These are phyloP conservation scores for Hemicordylus capensis DNA, from an alignment of 2,113 vertebrate species.

Conservation along the genomic window DNA sequence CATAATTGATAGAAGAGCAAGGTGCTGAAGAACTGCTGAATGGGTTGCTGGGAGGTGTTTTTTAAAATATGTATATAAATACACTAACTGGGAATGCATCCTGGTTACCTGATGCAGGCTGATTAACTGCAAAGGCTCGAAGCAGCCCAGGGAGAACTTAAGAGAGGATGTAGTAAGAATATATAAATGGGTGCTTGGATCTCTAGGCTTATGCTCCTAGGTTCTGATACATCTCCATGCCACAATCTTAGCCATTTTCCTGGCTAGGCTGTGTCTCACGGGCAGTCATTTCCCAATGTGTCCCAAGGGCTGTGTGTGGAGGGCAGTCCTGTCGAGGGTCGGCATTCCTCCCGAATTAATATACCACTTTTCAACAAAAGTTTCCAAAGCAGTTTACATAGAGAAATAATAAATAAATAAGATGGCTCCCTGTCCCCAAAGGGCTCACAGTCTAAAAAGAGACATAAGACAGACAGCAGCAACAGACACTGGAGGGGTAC, in stretches of 20 bases:
- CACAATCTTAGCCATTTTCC: not conserved
- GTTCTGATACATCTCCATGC: not conserved
- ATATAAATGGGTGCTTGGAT: not conserved
- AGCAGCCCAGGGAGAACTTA: not conserved
- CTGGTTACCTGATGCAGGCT: not conserved
- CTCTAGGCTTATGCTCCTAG: not conserved
- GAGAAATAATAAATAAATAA: too few species aligned
- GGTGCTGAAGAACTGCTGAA: not conserved
- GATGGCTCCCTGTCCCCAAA: too few species aligned
- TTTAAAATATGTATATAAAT: not conserved
- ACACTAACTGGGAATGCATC: not conserved
- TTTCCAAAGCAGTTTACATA: too few species aligned
- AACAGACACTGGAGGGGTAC: too few species aligned
- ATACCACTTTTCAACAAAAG: too few species aligned
- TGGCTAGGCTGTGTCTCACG: too few species aligned
- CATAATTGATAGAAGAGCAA: slow-evolving; percentile 9
- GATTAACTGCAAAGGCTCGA: not conserved
- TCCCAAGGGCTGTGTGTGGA: too few species aligned
- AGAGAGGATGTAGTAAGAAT: not conserved
- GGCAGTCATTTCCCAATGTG: too few species aligned
- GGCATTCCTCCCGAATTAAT: too few species aligned
- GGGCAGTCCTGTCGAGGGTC: too few species aligned
- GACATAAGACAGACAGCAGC: too few species aligned
- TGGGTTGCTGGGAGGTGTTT: not conserved
- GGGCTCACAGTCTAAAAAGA: too few species aligned